phyloP scores from a whole-genome alignment of 2,113 vertebrate genomes.

The Bufo bufo region DNA sequence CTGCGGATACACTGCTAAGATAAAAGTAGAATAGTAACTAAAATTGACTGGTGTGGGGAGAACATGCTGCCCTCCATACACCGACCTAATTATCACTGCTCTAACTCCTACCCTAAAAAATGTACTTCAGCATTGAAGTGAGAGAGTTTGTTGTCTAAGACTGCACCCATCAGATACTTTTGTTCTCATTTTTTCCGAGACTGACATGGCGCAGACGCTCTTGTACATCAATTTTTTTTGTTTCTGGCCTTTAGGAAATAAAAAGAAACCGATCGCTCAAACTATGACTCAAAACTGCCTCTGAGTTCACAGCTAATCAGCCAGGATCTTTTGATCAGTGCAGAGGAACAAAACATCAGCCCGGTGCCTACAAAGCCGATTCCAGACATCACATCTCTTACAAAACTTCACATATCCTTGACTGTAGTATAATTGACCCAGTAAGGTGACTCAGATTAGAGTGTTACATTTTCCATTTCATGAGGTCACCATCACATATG shows the following conservation, averaged over 20 bases:
- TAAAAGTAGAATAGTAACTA: not conserved
- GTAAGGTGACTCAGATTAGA: not conserved
- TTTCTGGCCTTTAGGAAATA: constrained; percentile 23
- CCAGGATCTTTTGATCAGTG: constrained; percentile 29
- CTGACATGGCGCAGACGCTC: not conserved
- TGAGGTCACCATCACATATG: not conserved
- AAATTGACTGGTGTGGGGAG: not conserved
- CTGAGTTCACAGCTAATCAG: constrained; percentile 8
- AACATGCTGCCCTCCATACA: not conserved
- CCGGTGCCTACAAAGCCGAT: too few relatives aligned
- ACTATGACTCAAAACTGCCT: not conserved
- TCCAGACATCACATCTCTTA: not conserved
- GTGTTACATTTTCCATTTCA: not conserved
- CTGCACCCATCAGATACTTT: not conserved
- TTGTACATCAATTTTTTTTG: not conserved
- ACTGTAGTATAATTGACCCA: not conserved
- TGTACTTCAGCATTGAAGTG: not conserved
- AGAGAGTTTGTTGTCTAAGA: not conserved
- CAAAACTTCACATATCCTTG: not conserved
- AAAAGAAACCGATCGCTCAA: not conserved
- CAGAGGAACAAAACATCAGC: not conserved
- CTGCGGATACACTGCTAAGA: too few relatives aligned
- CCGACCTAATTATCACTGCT: not conserved
- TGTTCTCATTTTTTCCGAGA: not conserved
- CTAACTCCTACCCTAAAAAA: not conserved